Evolutionary conservation across 2,888 invertebrate species (phyloP), one percentile per base, ranked within the genome.

Genomic region (Troides helena): DNA sequence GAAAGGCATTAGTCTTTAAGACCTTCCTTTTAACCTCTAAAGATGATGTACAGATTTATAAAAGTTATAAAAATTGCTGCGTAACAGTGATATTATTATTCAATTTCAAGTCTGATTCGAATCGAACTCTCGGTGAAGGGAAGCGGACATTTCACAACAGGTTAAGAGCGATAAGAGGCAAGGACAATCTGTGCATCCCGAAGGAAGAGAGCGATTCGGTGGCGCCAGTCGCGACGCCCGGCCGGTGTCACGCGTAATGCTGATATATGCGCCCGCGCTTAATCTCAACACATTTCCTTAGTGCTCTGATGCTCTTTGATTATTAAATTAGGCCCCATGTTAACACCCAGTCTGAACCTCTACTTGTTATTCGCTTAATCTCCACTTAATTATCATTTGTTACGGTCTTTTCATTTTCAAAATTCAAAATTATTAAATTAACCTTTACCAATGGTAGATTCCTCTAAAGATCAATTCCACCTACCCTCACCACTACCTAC

Each of bases 141-240:
- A 73, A 74, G 71, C 76, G 78, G 77, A 77, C 72, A 78, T 78
- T 80, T 76, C 75, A 74, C 77, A 81, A 86, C 88, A 87, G 87
- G 88, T 88, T 88, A 85, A 85, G 81, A 77, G 77, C 79, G 76
- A 83, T 84, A 83, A 82, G 78, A 77, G 78, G 80, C 86, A 85
- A 90, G 89, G 89, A 79, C 88, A 90, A 90, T 89, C 90, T 85
- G 87, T 88, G 87, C 75, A 75, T 77, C 77, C 76, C 80, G 79
- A 75, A 86, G 88, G 88, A 88, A 88, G 85, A 80, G 80, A 78
- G 73, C 85, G 80, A 87, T 88, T 87, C 85, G 75, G 77, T 86
- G 88, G 88, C 88, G 88, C 88, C 88, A 85, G 78, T n/a, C 71
- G 71, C 74, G 77, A 69, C 77, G 77, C 74, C 73, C 74, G 64